A percentile compares a stretch with the other conserved stretches of the same genome.
These are phyloP conservation scores for Melopsittacus undulatus DNA, from an alignment of 2,797 vertebrate species.

Conservation along the genomic window DNA sequence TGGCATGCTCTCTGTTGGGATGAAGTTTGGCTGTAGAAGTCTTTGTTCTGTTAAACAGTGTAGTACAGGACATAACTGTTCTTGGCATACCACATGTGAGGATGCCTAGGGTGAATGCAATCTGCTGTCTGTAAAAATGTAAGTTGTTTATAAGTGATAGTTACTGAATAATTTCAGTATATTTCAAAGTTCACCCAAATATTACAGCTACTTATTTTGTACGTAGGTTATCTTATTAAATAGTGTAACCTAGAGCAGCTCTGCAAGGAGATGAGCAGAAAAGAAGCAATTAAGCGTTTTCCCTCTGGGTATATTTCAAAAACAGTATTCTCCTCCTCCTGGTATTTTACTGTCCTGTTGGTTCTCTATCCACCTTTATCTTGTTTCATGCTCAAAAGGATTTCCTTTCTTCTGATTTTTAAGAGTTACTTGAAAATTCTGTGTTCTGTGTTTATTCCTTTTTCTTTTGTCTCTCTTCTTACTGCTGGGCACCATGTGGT, in stretches of 20 bases:
- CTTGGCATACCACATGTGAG: background rate
- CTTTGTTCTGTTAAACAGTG: background rate
- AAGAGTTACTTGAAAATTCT: background rate
- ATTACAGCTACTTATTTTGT: slow-evolving; percentile 20
- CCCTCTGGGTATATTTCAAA: slow-evolving; percentile 12
- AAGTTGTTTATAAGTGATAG: slow-evolving; percentile 23
- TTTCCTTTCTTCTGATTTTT: background rate
- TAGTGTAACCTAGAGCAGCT: slow-evolving; percentile 21
- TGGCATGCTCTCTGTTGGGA: background rate
- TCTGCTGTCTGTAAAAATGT: slow-evolving; percentile 1
- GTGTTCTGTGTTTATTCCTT: background rate
- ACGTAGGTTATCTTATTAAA: background rate
- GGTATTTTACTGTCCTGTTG: slow-evolving; percentile 23
- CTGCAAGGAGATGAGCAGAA: background rate
- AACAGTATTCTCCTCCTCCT: slow-evolving; percentile 3
- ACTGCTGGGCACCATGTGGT: background rate
- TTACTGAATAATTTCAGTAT: slow-evolving; percentile 20
- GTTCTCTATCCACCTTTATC: background rate
- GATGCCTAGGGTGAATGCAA: background rate
- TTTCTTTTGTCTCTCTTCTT: background rate
- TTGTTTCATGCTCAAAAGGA: background rate
- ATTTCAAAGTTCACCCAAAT: slow-evolving; percentile 6
- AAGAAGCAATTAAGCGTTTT: slow-evolving; percentile 25
- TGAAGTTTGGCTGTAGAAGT: background rate
- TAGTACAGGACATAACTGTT: background rate